phyloP scores from a whole-genome alignment of 2,888 invertebrate species.

The Zootermopsis nevadensis region DNA sequence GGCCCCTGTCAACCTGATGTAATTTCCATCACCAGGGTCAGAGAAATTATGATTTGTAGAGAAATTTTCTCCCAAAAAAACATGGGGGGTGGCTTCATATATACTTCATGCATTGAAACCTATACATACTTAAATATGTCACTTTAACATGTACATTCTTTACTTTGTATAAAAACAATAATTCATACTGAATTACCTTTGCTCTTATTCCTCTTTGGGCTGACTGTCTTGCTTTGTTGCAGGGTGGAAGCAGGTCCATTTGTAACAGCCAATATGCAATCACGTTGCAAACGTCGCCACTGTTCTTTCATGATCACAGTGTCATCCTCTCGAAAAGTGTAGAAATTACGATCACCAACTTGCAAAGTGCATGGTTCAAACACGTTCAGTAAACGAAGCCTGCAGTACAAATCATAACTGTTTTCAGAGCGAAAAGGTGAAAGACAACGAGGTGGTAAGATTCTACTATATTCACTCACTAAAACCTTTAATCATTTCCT shows the following conservation, averaged over 20 bases:
- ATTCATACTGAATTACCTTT: conserved; percentile 35
- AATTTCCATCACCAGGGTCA: no score
- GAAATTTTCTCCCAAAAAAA: no score
- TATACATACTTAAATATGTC: no score
- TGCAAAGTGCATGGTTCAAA: conserved; percentile 90
- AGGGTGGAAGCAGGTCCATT: conserved; percentile 46
- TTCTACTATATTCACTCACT: no score
- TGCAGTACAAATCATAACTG: conserved; percentile 55
- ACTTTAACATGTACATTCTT: neutral
- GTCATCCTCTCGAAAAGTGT: conserved; percentile 82
- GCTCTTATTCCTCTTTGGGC: conserved; percentile 46
- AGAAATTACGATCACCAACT: conserved; percentile 88
- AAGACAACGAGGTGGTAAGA: no score
- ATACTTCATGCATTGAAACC: no score
- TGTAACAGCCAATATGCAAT: conserved; percentile 60
- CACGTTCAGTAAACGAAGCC: conserved; percentile 85
- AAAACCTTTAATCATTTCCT: no score
- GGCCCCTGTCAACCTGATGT: no score
- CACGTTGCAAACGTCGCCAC: conserved; percentile 71
- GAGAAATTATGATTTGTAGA: no score
- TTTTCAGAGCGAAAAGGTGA: no score
- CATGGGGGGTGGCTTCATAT: no score
- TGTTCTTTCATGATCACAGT: conserved; percentile 79
- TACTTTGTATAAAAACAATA: no score
- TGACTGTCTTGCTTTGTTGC: conserved; percentile 28